These are phyloP conservation scores for Plagodis dolabraria DNA, from an alignment of 2,888 invertebrate species.

Conservation along the genomic window DNA sequence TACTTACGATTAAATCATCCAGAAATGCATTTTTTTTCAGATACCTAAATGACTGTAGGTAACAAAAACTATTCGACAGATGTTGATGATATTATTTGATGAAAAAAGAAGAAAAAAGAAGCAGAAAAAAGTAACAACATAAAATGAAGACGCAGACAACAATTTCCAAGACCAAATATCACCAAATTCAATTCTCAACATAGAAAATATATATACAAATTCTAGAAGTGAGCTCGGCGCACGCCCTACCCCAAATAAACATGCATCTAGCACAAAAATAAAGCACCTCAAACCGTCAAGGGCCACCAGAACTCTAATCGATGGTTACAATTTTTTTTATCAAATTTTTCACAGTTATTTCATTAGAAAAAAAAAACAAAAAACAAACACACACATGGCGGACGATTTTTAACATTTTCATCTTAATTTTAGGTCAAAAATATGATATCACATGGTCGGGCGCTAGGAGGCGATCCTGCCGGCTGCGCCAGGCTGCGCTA, in stretches of 20 bases:
- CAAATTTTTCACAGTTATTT: slow-evolving; percentile 66
- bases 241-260: not conserved
- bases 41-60: no score
- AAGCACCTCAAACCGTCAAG: slow-evolving; percentile 34
- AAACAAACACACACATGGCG: slow-evolving; percentile 72
- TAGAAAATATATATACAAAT: no score
- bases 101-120: no score
- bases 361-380: slow-evolving; percentile 71
- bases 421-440: slow-evolving; percentile 73
- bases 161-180: no score
- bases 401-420: slow-evolving; percentile 70
- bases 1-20: no score
- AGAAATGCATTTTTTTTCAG: no score
- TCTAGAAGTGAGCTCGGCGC: not conserved
- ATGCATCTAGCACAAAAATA: not conserved
- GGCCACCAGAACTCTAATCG: slow-evolving; percentile 29
- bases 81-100: no score
- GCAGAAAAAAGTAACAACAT: no score
- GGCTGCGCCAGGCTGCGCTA: slow-evolving; percentile 58
- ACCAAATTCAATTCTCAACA: no score
- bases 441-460: slow-evolving; percentile 59
- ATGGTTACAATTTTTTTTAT: slow-evolving; percentile 57
- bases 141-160: no score
- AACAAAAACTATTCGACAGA: no score
- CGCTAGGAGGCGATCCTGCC: not conserved